Evolutionary conservation across 2,888 invertebrate species (phyloP).

Genomic region (Acleris cristana): DNA sequence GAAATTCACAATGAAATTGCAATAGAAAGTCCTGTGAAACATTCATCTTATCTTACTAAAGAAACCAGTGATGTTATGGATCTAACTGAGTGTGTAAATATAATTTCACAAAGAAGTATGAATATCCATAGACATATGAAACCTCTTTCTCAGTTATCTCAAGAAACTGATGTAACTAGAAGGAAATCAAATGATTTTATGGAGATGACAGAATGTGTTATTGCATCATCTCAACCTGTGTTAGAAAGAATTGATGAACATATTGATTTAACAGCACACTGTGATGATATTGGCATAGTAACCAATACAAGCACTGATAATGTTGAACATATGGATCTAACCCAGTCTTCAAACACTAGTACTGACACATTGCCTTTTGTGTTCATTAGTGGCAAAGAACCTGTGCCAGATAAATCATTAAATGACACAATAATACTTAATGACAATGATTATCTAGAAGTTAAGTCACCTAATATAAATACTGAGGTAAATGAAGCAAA

Average conservation of each 20-base stretch:
- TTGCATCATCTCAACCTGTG: slow-evolving; percentile 44
- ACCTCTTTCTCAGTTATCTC: slow-evolving; percentile 42
- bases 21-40: slow-evolving; percentile 10
- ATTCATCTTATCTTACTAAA: slow-evolving; percentile 35
- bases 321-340: slow-evolving; percentile 55
- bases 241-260: slow-evolving; percentile 42
- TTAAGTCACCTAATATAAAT: slow-evolving; percentile 38
- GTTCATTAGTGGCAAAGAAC: slow-evolving; percentile 47
- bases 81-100: slow-evolving; percentile 56
- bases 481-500: slow-evolving; percentile 45
- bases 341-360: slow-evolving; percentile 61
- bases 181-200: slow-evolving; percentile 64
- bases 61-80: slow-evolving; percentile 54
- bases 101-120: slow-evolving; percentile 39
- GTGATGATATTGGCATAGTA: slow-evolving; percentile 38
- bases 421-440: slow-evolving; percentile 56
- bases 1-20: slow-evolving; percentile 26
- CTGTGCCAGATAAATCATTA: slow-evolving; percentile 39
- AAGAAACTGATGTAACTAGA: slow-evolving; percentile 50
- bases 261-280: slow-evolving; percentile 55
- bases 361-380: slow-evolving; percentile 58
- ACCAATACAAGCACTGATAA: slow-evolving; percentile 28
- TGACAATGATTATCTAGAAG: slow-evolving; percentile 36
- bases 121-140: slow-evolving; percentile 23
- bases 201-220: slow-evolving; percentile 70